Evolutionary conservation across 2,113 vertebrate species (phyloP).

Genomic region (Tretioscincus oriximinensis): DNA sequence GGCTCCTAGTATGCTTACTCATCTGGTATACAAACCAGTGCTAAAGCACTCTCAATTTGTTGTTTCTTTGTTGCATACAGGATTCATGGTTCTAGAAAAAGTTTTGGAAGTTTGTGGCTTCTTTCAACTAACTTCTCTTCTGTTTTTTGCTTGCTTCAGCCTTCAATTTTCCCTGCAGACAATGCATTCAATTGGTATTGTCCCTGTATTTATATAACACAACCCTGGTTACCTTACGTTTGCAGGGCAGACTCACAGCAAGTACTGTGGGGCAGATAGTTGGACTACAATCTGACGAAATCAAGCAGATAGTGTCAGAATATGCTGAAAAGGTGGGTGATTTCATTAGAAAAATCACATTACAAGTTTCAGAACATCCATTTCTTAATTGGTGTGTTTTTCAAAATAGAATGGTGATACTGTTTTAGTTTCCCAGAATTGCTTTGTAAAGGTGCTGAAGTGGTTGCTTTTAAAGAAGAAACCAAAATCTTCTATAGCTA

Average conservation of each 20-base stretch:
- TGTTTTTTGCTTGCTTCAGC: too few relatives aligned
- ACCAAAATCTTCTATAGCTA: neutral
- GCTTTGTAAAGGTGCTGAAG: neutral
- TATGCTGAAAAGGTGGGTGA: conserved; percentile 85
- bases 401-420: neutral
- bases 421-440: neutral
- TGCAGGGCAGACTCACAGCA: conserved; percentile 87
- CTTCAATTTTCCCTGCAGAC: neutral
- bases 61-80: neutral
- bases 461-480: neutral
- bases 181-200: neutral
- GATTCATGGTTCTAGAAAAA: neutral
- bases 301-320: conserved; percentile 93
- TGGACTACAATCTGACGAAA: conserved; percentile 91
- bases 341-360: accelerated
- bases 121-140: neutral
- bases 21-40: too few relatives aligned
- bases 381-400: neutral
- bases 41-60: too few relatives aligned
- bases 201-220: too few relatives aligned
- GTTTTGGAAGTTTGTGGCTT: neutral
- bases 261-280: conserved; percentile 96
- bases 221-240: neutral
- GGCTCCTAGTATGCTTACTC: too few relatives aligned
- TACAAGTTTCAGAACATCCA: neutral